phyloP scores from a whole-genome alignment of 2,888 invertebrate genomes.

The Pachymerium ferrugineum region DNA sequence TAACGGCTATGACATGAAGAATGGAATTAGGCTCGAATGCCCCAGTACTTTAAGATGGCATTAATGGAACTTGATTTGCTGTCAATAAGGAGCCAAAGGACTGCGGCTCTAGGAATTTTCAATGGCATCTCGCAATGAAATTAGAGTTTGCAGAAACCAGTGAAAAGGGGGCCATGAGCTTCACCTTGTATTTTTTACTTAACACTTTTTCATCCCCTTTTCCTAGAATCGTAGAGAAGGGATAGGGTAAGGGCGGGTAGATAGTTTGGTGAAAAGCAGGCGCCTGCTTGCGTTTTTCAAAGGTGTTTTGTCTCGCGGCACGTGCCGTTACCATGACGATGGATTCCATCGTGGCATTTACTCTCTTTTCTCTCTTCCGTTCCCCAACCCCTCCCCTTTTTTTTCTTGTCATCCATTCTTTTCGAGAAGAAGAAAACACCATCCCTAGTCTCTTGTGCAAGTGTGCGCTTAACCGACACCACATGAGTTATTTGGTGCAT shows the following conservation, averaged over 20 bases:
- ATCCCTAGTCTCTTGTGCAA: no score
- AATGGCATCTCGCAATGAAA: slow-evolving; percentile 11
- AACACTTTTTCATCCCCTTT: no score
- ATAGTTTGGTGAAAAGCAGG: slow-evolving; percentile 14
- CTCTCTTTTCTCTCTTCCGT: background rate
- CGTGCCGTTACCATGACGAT: slow-evolving; percentile 8
- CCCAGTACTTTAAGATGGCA: slow-evolving; percentile 7
- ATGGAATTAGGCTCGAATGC: slow-evolving; percentile 18
- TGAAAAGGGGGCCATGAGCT: slow-evolving; percentile 2
- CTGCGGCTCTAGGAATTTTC: slow-evolving; percentile 3
- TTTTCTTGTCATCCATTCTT: background rate
- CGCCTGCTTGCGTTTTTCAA: background rate
- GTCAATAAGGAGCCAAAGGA: background rate
- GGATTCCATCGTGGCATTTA: slow-evolving; percentile 5
- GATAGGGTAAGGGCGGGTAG: background rate
- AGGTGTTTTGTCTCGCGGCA: slow-evolving; percentile 18
- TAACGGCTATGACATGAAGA: slow-evolving; percentile 10
- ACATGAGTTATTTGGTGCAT: background rate
- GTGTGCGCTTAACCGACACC: background rate
- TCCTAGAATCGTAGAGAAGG: no score
- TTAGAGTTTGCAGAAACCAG: background rate
- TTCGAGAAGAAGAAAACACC: background rate
- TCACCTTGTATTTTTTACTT: no score
- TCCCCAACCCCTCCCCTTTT: background rate
- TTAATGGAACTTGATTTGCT: slow-evolving; percentile 21